Evolutionary conservation across 2,888 invertebrate species (phyloP).

Genomic region (Salpingus planirostris): DNA sequence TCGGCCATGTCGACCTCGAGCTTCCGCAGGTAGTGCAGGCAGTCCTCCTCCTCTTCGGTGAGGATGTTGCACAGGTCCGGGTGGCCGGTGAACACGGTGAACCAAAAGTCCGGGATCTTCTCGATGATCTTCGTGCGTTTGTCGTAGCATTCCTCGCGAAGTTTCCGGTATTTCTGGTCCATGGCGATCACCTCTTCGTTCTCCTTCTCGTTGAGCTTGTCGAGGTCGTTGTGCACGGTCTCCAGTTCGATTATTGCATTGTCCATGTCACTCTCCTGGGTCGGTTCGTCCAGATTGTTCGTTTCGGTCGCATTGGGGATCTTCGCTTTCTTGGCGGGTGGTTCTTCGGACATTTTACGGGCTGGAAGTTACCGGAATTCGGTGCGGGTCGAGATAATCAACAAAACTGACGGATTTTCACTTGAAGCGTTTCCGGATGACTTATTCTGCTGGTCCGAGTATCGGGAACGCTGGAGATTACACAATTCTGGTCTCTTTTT

Average conservation of each 20-base stretch:
- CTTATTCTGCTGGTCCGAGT: too few relatives aligned
- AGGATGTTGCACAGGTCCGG: slow-evolving; percentile 73
- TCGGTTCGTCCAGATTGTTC: slow-evolving; percentile 4
- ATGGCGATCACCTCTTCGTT: slow-evolving; percentile 76
- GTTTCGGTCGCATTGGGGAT: slow-evolving; percentile 5
- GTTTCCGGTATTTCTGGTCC: slow-evolving; percentile 74
- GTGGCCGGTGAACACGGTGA: slow-evolving; percentile 63
- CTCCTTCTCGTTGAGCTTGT: slow-evolving; percentile 71
- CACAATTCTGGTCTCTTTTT: too few relatives aligned
- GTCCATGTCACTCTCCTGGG: slow-evolving; percentile 10
- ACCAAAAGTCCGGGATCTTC: slow-evolving; percentile 76
- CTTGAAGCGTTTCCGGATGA: too few relatives aligned
- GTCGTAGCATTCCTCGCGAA: slow-evolving; percentile 64
- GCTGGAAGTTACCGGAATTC: too few relatives aligned
- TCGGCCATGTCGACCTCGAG: slow-evolving; percentile 80
- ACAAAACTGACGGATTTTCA: too few relatives aligned
- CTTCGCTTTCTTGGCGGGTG: slow-evolving; percentile 9
- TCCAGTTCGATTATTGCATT: slow-evolving; percentile 14
- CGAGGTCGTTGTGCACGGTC: slow-evolving; percentile 63
- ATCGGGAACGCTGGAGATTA: too few relatives aligned
- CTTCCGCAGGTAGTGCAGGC: slow-evolving; percentile 59
- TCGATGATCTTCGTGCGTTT: slow-evolving; percentile 67
- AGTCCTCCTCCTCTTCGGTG: slow-evolving; percentile 77
- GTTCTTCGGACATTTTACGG: too few relatives aligned
- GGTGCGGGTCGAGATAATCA: too few relatives aligned